Conservation (phyloP, 2,888 invertebrate species). For the Trachelus troglodyta region DNA sequence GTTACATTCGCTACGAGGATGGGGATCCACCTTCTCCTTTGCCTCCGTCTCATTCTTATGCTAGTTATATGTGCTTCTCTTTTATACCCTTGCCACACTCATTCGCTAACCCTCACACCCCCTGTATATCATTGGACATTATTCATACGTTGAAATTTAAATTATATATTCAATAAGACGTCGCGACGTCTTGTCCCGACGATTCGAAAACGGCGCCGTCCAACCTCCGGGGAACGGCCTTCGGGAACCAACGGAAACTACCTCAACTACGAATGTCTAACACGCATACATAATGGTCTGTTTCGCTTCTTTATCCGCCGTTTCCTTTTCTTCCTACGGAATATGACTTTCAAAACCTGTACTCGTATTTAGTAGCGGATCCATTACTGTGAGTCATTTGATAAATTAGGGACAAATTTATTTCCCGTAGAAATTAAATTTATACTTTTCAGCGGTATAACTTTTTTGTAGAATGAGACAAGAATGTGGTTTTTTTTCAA, state of each 20-base stretch:
- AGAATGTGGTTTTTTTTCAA: background rate
- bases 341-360: background rate
- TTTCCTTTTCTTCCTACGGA: background rate
- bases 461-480: background rate
- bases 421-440: background rate
- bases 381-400: background rate
- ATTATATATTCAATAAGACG: slow-evolving; percentile 57
- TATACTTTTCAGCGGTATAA: background rate
- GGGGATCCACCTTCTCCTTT: slow-evolving; percentile 26
- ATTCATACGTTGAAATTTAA: slow-evolving; percentile 58
- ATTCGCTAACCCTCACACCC: background rate
- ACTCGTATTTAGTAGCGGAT: background rate
- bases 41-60: slow-evolving; percentile 6
- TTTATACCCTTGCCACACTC: background rate
- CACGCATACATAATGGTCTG: background rate
- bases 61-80: background rate
- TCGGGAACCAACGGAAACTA: slow-evolving; percentile 7
- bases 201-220: slow-evolving; percentile 25
- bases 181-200: slow-evolving; percentile 34
- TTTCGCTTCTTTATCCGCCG: background rate
- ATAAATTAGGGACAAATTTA: background rate
- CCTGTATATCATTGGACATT: slow-evolving; percentile 52
- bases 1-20: slow-evolving; percentile 41
- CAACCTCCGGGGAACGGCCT: background rate
- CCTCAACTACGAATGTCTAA: slow-evolving; percentile 8